Evolutionary conservation across 30 jellyfish, hydroid and myxozoan species (phyloP).

Genomic region (Chrysaora quinquecirrha): DNA sequence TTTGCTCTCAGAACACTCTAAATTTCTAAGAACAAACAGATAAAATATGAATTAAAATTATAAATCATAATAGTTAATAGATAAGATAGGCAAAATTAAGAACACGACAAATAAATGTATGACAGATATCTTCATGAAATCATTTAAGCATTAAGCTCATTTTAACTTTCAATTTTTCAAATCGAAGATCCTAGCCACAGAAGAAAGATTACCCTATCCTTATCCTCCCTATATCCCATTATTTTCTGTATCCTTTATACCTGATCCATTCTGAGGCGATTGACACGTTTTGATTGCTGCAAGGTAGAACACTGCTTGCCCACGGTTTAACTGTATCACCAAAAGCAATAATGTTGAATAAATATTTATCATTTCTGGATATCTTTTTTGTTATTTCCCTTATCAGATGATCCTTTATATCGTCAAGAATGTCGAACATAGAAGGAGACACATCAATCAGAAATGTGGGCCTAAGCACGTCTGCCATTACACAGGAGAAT

Average conservation of each 20-base stretch:
- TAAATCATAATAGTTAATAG: no score
- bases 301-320: constrained; percentile 67
- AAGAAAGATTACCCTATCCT: no score
- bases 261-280: constrained; percentile 69
- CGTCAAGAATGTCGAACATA: constrained; percentile 55
- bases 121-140: no score
- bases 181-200: no score
- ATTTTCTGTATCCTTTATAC: no score
- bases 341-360: constrained; percentile 68
- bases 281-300: constrained; percentile 50
- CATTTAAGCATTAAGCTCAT: no score
- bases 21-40: not conserved
- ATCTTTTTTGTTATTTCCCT: constrained; percentile 26
- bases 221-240: no score
- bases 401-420: constrained; percentile 47
- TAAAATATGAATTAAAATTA: no score
- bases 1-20: constrained; percentile 43
- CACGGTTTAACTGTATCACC: constrained; percentile 46
- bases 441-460: constrained; percentile 79
- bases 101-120: no score
- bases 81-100: no score
- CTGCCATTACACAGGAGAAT: no score
- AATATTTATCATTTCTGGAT: constrained; percentile 32
- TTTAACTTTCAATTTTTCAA: no score
- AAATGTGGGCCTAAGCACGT: constrained; percentile 22